These are phyloP conservation scores for Campopleginae sp. DNA, from an alignment of 2,888 invertebrate species.

Conservation along the genomic window DNA sequence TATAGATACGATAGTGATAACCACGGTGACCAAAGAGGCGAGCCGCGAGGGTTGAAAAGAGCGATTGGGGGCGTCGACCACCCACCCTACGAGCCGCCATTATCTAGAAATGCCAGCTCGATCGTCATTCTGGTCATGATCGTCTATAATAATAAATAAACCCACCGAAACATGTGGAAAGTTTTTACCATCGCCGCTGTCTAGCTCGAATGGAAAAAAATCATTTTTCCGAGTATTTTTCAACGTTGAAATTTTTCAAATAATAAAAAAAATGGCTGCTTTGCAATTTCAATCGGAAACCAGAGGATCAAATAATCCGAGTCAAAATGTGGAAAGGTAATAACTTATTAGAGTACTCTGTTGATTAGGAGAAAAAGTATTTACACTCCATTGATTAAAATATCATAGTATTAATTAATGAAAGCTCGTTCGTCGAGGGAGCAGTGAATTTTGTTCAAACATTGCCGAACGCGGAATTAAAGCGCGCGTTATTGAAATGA, in stretches of 20 bases:
- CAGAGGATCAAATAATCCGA: background rate
- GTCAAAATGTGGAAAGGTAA: background rate
- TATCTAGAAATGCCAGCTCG: conserved; percentile 70
- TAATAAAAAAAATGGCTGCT: background rate
- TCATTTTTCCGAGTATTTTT: background rate
- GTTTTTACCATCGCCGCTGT: background rate
- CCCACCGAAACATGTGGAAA: background rate
- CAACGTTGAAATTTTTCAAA: background rate
- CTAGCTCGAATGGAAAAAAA: background rate
- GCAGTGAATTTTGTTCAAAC: background rate
- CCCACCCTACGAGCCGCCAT: conserved; percentile 75
- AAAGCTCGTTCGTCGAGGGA: background rate
- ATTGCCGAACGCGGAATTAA: background rate
- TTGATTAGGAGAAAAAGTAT: background rate
- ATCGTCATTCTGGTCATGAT: conserved; percentile 41
- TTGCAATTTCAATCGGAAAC: background rate
- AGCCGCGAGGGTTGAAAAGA: conserved; percentile 43
- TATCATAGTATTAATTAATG: conserved; percentile 4
- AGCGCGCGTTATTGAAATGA: background rate
- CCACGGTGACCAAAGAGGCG: conserved; percentile 52
- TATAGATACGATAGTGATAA: conserved; percentile 42
- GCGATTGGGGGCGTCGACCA: conserved; percentile 64
- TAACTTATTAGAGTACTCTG: background rate
- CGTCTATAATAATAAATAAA: conserved; percentile 27
- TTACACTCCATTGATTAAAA: background rate